Percentiles rank a stretch among this genome's conserved stretches.
These are phyloP conservation scores for Theocolax elegans DNA, from an alignment of 1,140 invertebrate species.

Conservation along the genomic window DNA sequence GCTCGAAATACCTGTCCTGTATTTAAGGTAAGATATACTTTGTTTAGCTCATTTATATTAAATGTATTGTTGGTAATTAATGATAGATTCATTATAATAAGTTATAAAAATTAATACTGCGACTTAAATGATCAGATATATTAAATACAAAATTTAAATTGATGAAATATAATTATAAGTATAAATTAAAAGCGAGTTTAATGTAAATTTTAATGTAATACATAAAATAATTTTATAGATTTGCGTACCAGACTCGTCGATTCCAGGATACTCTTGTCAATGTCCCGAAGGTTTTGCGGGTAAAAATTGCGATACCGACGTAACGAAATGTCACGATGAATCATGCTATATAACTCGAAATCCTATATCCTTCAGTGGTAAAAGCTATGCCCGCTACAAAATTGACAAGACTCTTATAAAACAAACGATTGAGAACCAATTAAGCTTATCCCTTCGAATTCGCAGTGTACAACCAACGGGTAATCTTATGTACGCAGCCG, in stretches of 20 bases:
- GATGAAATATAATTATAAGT: too few relatives aligned
- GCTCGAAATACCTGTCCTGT: constrained; percentile 78
- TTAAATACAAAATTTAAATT: too few relatives aligned
- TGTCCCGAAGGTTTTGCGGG: constrained; percentile 82
- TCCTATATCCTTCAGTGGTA: constrained; percentile 84
- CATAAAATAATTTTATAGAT: constrained; percentile 53
- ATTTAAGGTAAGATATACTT: constrained; percentile 65
- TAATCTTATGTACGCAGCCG: constrained; percentile 87
- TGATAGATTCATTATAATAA: too few relatives aligned
- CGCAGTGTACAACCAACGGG: constrained; percentile 86
- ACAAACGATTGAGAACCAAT: constrained; percentile 80
- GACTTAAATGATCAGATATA: too few relatives aligned
- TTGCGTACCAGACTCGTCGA: constrained; percentile 79
- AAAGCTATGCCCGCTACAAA: constrained; percentile 85
- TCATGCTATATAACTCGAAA: constrained; percentile 76
- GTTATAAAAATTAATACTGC: too few relatives aligned
- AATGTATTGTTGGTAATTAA: too few relatives aligned
- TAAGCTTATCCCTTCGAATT: constrained; percentile 83
- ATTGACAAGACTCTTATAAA: constrained; percentile 73
- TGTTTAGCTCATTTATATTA: neutral
- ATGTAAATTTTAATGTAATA: neutral
- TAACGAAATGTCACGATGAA: constrained; percentile 73
- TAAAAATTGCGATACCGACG: constrained; percentile 74
- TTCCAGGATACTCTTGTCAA: constrained; percentile 79
- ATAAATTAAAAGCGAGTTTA: neutral